Percentiles rank a stretch among this genome's conserved stretches.
phyloP scores from a whole-genome alignment of 2,888 invertebrate species.

The Chesias legatella region DNA sequence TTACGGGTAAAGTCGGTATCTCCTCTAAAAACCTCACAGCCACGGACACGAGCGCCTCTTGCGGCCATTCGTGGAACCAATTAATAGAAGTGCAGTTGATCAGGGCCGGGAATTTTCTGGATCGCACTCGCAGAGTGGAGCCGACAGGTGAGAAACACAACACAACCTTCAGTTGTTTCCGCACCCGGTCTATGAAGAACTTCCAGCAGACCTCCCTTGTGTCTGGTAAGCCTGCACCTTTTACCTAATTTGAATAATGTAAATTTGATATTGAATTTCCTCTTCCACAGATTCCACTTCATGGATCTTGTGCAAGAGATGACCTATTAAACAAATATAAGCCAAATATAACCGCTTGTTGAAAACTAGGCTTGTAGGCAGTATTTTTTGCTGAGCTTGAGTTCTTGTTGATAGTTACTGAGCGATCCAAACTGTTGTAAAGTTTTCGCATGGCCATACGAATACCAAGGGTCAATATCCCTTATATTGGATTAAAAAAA shows the following conservation, averaged over 20 bases:
- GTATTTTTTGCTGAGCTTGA: too few species aligned
- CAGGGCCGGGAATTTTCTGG: constrained; percentile 97
- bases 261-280: too few species aligned
- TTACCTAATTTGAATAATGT: constrained; percentile 75
- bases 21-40: constrained; percentile 93
- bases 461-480: too few species aligned
- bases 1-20: constrained; percentile 88
- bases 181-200: constrained; percentile 97
- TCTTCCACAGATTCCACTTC: too few species aligned
- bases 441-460: too few species aligned
- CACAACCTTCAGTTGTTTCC: constrained; percentile 94
- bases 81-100: constrained; percentile 97
- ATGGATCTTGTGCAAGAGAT: too few species aligned
- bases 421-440: too few species aligned
- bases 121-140: constrained; percentile 92
- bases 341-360: too few species aligned
- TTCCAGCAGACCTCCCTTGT: constrained; percentile 98
- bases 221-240: constrained; percentile 93
- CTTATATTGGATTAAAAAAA: too few species aligned
- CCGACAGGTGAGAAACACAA: constrained; percentile 98
- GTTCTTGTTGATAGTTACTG: too few species aligned
- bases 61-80: constrained; percentile 99
- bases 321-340: too few species aligned
- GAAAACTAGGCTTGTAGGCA: too few species aligned
- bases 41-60: constrained; percentile 97